A percentile compares a stretch with the other conserved stretches of the same genome.
phyloP scores from a whole-genome alignment of 2,797 vertebrate species.

The Oreonectes daqikongensis region DNA sequence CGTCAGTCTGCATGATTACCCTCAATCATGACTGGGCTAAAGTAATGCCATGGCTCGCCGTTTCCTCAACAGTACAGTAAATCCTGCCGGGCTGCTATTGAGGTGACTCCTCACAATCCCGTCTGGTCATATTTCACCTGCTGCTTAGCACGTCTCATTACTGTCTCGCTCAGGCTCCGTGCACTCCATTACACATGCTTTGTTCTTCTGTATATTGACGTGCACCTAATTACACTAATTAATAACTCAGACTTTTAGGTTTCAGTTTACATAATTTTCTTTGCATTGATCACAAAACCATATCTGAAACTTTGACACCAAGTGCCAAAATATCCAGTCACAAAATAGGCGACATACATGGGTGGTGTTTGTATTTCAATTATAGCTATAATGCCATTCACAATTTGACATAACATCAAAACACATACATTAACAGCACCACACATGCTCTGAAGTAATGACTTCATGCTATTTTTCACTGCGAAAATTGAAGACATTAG shows the following conservation, averaged over 20 bases:
- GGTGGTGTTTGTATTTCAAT: too few species aligned
- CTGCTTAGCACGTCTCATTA: conserved; percentile 18
- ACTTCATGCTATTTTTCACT: too few species aligned
- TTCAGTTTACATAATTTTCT: conserved; percentile 35
- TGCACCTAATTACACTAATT: conserved; percentile 41
- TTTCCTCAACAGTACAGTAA: conserved; percentile 35
- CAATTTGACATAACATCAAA: too few species aligned
- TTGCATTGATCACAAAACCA: not conserved
- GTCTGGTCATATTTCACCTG: conserved; percentile 21
- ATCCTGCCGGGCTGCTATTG: conserved; percentile 9
- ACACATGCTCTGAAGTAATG: too few species aligned
- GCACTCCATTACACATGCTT: conserved; percentile 13
- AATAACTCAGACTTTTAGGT: conserved; percentile 25
- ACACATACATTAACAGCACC: too few species aligned
- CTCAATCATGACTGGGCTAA: conserved; percentile 42
- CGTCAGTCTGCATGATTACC: conserved; percentile 55
- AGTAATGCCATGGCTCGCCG: conserved; percentile 11
- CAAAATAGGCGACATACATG: not conserved
- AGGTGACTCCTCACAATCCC: conserved; percentile 30
- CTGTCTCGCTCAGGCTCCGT: conserved; percentile 8
- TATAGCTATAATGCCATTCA: too few species aligned
- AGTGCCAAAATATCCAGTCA: too few species aligned
- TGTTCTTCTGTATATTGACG: conserved; percentile 27
- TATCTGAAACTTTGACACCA: too few species aligned
- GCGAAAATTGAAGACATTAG: too few species aligned